Conservation (phyloP, 2,113 vertebrate genomes). For the Lampris incognitus region DNA sequence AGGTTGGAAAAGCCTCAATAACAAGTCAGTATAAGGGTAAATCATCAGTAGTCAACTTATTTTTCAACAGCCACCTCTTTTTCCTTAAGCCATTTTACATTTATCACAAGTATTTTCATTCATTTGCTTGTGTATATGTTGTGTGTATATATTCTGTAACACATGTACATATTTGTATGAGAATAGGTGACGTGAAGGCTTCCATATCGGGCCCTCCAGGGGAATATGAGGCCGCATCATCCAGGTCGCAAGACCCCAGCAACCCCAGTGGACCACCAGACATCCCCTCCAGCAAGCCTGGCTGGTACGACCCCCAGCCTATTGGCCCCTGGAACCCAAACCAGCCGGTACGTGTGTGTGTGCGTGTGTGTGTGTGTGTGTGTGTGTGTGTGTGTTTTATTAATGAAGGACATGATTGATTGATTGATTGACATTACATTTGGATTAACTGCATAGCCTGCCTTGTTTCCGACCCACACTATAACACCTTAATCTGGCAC, state of each 20-base stretch:
- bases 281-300: constrained; percentile 88
- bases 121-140: neutral
- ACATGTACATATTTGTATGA: constrained; percentile 11
- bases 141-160: neutral
- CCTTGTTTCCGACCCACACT: too few relatives aligned
- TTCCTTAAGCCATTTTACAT: too few relatives aligned
- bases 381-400: neutral
- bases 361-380: neutral
- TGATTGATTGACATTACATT: too few relatives aligned
- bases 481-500: too few relatives aligned
- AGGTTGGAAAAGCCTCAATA: too few relatives aligned
- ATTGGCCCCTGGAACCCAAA: constrained; percentile 91
- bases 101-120: neutral
- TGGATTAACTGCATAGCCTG: too few relatives aligned
- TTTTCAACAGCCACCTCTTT: too few relatives aligned
- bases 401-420: too few relatives aligned
- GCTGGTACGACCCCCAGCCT: constrained; percentile 94
- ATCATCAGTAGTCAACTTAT: too few relatives aligned
- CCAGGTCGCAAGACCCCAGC: constrained; percentile 82
- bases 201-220: constrained; percentile 84
- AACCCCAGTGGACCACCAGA: constrained; percentile 86
- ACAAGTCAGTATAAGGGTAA: too few relatives aligned
- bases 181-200: constrained; percentile 89
- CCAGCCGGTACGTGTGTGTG: constrained; percentile 72
- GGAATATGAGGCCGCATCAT: constrained; percentile 86